Evolutionary conservation across 2,888 invertebrate species (phyloP).

Genomic region (Erebia ligea): DNA sequence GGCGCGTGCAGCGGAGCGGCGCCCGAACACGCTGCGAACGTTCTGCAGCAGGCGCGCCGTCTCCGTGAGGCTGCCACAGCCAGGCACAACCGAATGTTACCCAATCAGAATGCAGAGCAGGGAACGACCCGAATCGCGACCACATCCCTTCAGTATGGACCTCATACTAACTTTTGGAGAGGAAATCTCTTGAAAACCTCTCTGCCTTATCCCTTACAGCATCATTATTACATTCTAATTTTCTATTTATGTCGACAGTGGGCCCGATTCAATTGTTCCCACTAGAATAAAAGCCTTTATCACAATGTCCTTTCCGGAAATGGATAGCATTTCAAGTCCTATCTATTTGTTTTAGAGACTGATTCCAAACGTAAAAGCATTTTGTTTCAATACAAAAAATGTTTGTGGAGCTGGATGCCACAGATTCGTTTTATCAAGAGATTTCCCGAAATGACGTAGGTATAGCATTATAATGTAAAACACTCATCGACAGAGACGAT

Average conservation of each 20-base stretch:
- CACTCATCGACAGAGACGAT: conserved; percentile 33
- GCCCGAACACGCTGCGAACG: conserved; percentile 95
- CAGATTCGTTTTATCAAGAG: not conserved
- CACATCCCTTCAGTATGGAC: not conserved
- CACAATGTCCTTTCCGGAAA: no score
- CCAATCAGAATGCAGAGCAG: conserved; percentile 37
- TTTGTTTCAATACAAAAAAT: not conserved
- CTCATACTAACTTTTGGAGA: not conserved
- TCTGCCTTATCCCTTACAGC: not conserved
- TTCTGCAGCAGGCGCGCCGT: conserved; percentile 97
- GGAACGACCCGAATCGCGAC: conserved; percentile 3
- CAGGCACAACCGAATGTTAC: conserved; percentile 44
- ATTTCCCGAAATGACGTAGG: conserved; percentile 7
- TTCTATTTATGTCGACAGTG: not conserved
- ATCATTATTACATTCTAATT: not conserved
- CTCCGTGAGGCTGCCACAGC: conserved; percentile 94
- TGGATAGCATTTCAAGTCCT: no score
- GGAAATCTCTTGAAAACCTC: conserved; percentile 15
- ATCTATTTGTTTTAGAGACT: not conserved
- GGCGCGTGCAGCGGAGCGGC: conserved; percentile 90
- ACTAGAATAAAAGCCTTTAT: no score
- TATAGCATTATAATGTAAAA: conserved; percentile 10
- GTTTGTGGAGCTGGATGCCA: no score
- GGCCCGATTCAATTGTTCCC: no score
- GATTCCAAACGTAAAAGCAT: not conserved